Conservation (phyloP, 2,797 vertebrate species). For the Hydrolagus colliei region DNA sequence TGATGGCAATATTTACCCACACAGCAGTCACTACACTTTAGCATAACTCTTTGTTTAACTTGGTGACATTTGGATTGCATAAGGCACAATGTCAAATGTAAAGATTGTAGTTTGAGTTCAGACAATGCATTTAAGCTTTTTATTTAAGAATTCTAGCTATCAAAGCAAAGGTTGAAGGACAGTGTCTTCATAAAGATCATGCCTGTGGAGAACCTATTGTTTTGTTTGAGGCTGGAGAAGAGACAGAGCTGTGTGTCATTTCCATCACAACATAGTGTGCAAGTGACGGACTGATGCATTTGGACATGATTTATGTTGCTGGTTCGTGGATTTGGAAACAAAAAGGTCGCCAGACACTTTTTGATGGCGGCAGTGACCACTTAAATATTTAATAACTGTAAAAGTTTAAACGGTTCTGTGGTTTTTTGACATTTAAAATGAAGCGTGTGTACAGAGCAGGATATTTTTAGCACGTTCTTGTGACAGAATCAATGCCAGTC, state of each 20-base stretch:
- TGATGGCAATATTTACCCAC: too few species aligned
- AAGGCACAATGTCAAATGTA: too few species aligned
- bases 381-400: constrained; percentile 30
- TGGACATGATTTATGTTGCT: constrained; percentile 10
- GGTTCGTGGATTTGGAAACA: not conserved
- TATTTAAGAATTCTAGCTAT: not conserved
- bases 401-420: constrained; percentile 5
- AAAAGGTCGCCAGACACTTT: constrained; percentile 3
- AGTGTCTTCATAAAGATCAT: not conserved
- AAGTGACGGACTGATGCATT: not conserved
- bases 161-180: not conserved
- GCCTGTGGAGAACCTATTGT: not conserved
- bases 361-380: not conserved
- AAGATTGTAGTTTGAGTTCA: too few species aligned
- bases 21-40: too few species aligned
- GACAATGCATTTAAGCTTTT: not conserved
- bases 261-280: not conserved
- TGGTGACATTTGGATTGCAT: too few species aligned
- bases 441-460: constrained; percentile 26
- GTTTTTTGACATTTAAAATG: constrained; percentile 28
- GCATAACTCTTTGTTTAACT: too few species aligned
- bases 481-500: constrained; percentile 29
- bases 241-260: not conserved
- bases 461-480: constrained; percentile 26
- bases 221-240: not conserved